A percentile compares a stretch with the other conserved stretches of the same genome.
Conservation (phyloP, 2,113 vertebrate species). For the Strix aluco region DNA sequence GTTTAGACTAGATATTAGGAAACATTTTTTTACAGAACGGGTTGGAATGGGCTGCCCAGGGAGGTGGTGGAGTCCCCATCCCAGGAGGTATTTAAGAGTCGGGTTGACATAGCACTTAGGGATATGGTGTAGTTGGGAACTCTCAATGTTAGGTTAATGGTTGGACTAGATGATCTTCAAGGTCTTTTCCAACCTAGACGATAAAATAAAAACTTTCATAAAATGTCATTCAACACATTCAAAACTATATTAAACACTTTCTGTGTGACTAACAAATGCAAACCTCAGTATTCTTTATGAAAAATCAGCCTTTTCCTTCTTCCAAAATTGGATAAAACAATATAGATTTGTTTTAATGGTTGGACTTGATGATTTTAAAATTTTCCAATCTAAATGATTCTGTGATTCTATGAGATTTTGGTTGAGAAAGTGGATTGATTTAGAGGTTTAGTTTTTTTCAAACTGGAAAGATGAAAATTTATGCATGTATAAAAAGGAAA, state of each 20-base stretch:
- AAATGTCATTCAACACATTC: background rate
- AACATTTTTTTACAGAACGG: too few relatives aligned
- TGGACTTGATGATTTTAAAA: too few relatives aligned
- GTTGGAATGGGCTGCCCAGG: too few relatives aligned
- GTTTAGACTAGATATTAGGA: too few relatives aligned
- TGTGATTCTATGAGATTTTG: background rate
- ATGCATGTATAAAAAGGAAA: background rate
- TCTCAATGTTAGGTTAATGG: too few relatives aligned
- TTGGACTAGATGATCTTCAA: too few relatives aligned
- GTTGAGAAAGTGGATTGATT: background rate
- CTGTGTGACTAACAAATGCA: background rate
- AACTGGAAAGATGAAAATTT: background rate
- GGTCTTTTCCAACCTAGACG: too few relatives aligned
- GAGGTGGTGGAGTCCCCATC: too few relatives aligned
- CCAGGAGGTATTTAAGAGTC: too few relatives aligned
- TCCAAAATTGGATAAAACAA: background rate
- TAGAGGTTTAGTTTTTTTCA: background rate
- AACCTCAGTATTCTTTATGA: background rate
- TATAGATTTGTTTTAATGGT: background rate
- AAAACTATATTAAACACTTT: background rate
- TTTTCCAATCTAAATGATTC: too few relatives aligned
- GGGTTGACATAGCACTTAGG: too few relatives aligned
- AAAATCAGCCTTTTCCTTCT: background rate
- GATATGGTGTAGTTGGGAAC: too few relatives aligned
- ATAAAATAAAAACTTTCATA: background rate